Percentiles rank a stretch among this genome's conserved stretches.
Evolutionary conservation across 2,797 vertebrate species (phyloP).

Genomic region (Enteromius argenteus): DNA sequence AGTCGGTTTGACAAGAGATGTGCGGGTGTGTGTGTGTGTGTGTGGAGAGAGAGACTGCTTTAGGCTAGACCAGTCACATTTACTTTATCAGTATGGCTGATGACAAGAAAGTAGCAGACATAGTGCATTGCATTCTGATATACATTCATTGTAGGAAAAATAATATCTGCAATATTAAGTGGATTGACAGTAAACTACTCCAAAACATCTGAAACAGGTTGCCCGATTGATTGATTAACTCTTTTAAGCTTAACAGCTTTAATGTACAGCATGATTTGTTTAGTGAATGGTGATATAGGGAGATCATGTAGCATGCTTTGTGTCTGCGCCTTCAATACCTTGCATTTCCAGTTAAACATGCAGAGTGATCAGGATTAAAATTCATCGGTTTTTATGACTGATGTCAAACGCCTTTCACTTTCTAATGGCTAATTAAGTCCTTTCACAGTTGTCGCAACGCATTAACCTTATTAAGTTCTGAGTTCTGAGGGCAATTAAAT

Average conservation of each 20-base stretch:
- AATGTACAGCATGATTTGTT: not conserved
- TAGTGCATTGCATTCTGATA: not conserved
- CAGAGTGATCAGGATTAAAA: constrained; percentile 14
- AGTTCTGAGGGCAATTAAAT: constrained; percentile 20
- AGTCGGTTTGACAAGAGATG: constrained; percentile 35
- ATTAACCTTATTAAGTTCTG: constrained; percentile 47
- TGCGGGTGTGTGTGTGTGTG: constrained; percentile 24
- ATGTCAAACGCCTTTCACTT: constrained; percentile 34
- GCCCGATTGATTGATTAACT: not conserved
- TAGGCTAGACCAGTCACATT: constrained; percentile 39
- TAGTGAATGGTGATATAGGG: not conserved
- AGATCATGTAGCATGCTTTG: not conserved
- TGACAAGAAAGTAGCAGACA: constrained; percentile 14
- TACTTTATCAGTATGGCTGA: constrained; percentile 13
- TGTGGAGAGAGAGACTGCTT: constrained; percentile 23
- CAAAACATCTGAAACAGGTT: not conserved
- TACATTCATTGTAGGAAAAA: not conserved
- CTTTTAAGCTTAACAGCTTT: not conserved
- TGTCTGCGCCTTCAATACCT: not conserved
- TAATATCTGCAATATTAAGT: not conserved
- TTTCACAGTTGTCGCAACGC: constrained; percentile 41
- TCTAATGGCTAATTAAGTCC: constrained; percentile 43
- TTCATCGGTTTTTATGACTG: constrained; percentile 20
- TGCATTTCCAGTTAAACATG: not conserved
- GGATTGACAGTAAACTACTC: not conserved